Evolutionary conservation across 2,113 vertebrate species (phyloP).

Genomic region (Anas platyrhynchos): DNA sequence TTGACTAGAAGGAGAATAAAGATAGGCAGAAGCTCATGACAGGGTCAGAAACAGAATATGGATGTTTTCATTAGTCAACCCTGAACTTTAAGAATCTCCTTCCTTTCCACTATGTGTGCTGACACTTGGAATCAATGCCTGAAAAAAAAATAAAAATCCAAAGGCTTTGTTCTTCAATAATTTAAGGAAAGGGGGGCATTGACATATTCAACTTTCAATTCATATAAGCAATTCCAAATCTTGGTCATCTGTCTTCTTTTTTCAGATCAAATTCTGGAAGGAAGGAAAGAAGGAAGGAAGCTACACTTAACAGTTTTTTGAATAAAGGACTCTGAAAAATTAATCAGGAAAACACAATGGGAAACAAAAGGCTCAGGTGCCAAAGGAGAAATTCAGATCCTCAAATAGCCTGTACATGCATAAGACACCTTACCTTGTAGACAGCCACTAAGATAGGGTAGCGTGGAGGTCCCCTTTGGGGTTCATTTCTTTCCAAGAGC

Average conservation of each 20-base stretch:
- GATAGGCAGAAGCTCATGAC: not conserved
- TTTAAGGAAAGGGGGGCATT: not conserved
- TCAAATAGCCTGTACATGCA: not conserved
- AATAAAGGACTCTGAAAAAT: not conserved
- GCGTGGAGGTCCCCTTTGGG: slow-evolving; percentile 84
- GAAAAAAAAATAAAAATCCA: not conserved
- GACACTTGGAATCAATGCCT: not conserved
- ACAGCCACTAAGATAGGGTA: slow-evolving; percentile 84
- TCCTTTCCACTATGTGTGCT: not conserved
- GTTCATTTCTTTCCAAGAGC: slow-evolving; percentile 93
- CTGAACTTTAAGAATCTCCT: not conserved
- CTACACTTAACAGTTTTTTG: not conserved
- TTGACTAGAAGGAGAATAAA: not conserved
- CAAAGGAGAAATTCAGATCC: not conserved
- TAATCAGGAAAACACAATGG: not conserved
- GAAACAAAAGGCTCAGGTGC: not conserved
- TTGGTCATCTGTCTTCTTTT: not conserved
- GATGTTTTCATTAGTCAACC: not conserved
- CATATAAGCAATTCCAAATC: not conserved
- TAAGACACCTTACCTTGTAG: slow-evolving; percentile 81
- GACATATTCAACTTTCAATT: not conserved
- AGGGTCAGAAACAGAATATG: not conserved
- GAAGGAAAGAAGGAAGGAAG: not conserved
- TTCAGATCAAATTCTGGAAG: not conserved
- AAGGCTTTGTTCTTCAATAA: not conserved